Evolutionary conservation across 2,888 invertebrate genomes (phyloP).

Genomic region (Cantharis flavilabris): DNA sequence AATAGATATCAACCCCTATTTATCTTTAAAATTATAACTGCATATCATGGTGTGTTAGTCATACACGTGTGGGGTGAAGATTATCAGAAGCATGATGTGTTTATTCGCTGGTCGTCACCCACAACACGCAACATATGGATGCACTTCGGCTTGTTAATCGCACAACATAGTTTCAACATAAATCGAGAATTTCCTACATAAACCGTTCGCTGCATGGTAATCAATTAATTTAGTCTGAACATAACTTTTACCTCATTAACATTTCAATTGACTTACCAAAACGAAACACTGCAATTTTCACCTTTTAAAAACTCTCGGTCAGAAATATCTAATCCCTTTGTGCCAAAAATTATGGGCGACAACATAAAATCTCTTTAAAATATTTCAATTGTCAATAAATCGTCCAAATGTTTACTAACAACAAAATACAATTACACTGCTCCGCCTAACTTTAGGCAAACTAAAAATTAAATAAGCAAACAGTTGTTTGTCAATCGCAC

Average conservation of each 20-base stretch:
- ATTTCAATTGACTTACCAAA: not conserved
- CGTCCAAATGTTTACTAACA: not conserved
- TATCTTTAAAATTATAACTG: constrained; percentile 52
- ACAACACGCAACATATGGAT: constrained; percentile 41
- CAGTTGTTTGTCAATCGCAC: not conserved
- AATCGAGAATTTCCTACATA: not conserved
- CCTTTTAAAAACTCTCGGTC: not conserved
- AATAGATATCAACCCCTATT: constrained; percentile 52
- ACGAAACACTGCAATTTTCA: not conserved
- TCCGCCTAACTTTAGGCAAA: not conserved
- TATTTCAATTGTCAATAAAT: not conserved
- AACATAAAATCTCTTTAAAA: not conserved
- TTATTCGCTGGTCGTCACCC: constrained; percentile 44
- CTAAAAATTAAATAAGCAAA: not conserved
- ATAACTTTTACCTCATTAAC: not conserved
- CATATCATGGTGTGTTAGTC: constrained; percentile 53
- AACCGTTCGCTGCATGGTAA: not conserved
- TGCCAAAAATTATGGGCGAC: not conserved
- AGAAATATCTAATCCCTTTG: not conserved
- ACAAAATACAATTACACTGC: not conserved
- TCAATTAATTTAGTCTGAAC: not conserved
- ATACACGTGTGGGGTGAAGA: constrained; percentile 48
- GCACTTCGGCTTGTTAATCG: constrained; percentile 23
- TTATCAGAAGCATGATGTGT: constrained; percentile 46
- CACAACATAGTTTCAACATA: constrained; percentile 11